Conservation (phyloP, 2,797 vertebrate species). For the Alouatta caraya region DNA sequence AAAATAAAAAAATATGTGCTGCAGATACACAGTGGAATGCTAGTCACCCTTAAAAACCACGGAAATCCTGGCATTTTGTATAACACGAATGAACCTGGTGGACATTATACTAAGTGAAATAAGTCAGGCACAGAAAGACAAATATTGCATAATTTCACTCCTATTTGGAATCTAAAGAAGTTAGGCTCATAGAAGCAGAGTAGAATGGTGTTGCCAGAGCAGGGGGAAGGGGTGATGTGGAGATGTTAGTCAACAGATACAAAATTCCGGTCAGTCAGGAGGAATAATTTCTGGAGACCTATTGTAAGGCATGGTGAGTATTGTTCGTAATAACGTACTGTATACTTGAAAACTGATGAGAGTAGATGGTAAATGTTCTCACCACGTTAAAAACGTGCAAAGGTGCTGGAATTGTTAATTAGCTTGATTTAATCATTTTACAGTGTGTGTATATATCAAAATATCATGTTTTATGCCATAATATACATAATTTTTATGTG, state of each 20-base stretch:
- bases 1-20: no score
- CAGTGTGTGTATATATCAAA: background rate
- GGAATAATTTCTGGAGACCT: background rate
- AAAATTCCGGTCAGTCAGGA: background rate
- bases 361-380: background rate
- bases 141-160: background rate
- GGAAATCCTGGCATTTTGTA: background rate
- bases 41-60: background rate
- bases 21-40: background rate
- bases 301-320: no score
- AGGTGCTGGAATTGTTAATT: background rate
- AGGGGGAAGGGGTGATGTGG: background rate
- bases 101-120: background rate
- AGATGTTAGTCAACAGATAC: background rate
- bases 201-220: background rate
- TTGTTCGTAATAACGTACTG: background rate
- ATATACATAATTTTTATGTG: background rate
- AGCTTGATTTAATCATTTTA: background rate
- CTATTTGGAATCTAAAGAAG: background rate
- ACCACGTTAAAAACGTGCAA: background rate
- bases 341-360: no score
- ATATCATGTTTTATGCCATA: background rate
- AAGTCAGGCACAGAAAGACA: background rate
- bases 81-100: background rate
- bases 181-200: background rate